These are phyloP conservation scores for Drosophila pseudoobscura DNA, from an alignment of 1,140 invertebrate species.

Conservation along the genomic window DNA sequence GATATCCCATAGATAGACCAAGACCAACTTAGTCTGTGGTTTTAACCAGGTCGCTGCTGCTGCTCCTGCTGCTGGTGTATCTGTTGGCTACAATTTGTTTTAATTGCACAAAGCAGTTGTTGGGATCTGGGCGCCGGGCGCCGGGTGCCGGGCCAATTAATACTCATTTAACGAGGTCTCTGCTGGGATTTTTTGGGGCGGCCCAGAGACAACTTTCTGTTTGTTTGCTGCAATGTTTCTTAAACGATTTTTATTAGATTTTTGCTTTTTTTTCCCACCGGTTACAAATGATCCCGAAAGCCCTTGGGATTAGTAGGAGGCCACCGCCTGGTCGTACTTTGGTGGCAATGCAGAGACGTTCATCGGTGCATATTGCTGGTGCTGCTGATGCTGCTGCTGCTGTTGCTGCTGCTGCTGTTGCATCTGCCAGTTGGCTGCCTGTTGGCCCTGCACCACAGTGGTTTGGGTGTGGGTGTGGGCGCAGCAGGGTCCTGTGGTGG, in stretches of 20 bases:
- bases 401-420: constrained; percentile 6
- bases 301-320: constrained; percentile 12
- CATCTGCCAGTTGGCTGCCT: constrained; percentile 13
- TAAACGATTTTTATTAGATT: constrained; percentile 22
- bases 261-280: not conserved
- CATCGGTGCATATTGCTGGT: not conserved
- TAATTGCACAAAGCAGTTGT: constrained; percentile 78
- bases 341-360: constrained; percentile 35
- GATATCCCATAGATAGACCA: too few species aligned
- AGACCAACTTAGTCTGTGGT: too few species aligned
- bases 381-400: not conserved
- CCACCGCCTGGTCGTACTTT: constrained; percentile 38
- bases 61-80: constrained; percentile 17
- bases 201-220: constrained; percentile 41
- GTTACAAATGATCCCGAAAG: constrained; percentile 12
- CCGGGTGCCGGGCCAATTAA: constrained; percentile 69
- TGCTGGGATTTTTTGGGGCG: constrained; percentile 52
- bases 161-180: constrained; percentile 71
- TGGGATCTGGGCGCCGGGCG: too few species aligned
- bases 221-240: constrained; percentile 15
- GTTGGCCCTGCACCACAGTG: constrained; percentile 39
- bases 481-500: not conserved
- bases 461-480: constrained; percentile 5
- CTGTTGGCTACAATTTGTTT: constrained; percentile 79
- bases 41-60: too few species aligned